phyloP scores from a whole-genome alignment of 2,797 vertebrate species.

The Clarias fuscus region DNA sequence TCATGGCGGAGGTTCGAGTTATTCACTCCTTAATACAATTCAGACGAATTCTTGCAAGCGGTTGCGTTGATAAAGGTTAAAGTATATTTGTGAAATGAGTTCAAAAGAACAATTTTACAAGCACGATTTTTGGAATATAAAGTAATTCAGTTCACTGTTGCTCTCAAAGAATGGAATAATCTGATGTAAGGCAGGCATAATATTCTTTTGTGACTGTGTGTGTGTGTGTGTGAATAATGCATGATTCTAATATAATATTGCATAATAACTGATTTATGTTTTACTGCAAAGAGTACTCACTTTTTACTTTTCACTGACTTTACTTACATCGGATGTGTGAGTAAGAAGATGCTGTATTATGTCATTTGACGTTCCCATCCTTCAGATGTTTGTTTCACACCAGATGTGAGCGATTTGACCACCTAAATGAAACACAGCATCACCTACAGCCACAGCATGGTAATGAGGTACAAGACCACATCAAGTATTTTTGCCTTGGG shows the following conservation, averaged over 20 bases:
- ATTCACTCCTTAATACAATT: background rate
- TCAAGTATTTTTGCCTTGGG: background rate
- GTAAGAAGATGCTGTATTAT: background rate
- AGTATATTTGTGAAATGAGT: background rate
- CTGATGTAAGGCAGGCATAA: constrained; percentile 11
- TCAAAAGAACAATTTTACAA: background rate
- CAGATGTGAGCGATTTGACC: background rate
- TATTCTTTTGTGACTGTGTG: background rate
- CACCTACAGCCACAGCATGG: background rate
- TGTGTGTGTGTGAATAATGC: constrained; percentile 18
- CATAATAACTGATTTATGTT: background rate
- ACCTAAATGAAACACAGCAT: background rate
- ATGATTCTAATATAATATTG: background rate
- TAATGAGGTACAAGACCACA: constrained; percentile 3
- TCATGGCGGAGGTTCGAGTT: background rate
- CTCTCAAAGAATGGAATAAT: background rate
- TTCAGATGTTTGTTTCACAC: background rate
- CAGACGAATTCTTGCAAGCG: background rate
- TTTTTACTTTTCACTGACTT: background rate
- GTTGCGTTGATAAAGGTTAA: background rate
- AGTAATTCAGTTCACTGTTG: background rate
- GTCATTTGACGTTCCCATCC: background rate
- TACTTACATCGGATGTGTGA: background rate
- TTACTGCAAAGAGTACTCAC: background rate
- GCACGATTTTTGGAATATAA: background rate